Evolutionary conservation across 2,797 vertebrate genomes (phyloP), one percentile per base, ranked within the genome.

Genomic region (Basileuterus tristriatus): DNA sequence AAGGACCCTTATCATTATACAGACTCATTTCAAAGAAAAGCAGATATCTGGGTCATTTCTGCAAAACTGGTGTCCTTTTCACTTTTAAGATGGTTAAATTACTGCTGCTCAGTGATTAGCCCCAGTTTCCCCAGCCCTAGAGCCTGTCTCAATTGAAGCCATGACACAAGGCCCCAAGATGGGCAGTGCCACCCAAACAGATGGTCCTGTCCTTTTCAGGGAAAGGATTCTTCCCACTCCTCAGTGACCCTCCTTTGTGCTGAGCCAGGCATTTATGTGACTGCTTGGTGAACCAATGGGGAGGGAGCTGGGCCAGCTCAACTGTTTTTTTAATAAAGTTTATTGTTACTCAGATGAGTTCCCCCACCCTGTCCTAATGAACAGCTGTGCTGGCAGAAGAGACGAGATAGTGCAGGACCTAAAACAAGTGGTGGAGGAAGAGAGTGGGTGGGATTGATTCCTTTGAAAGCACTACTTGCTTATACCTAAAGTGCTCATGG

Each of bases 351-450:
- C 93, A 91, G 82, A 77, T 94, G 82, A 94, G 58, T 32, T 92
- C 12, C 94, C 71, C 91, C 87, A 87, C 91, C 87, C 96, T 91
- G 69, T 71, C 78, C 76, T 49, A 95, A 74, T 0, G 3, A 95
- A 87, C 94, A 96, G 94, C 93, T 95, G 93, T 6, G 6, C 69
- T 95, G 95, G 93, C 87, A 85, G 58, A 44, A 52, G 41, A 87
- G 37, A 79, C 3, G 0, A 78, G 74, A 79, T 2, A 93, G 47
- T 27, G 21, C 44, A 69, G 63, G n/a, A 81, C 60, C 58, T 87
- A 87, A 80, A 83, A 83, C 46, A 80, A 94, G 79, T 52, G 60
- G 32, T 44, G 69, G 47, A 87, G 47, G 64, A 83, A 85, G 34
- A 89, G 41, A 83, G 71, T 70, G 78, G 64, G 91, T 85, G 84